Evolutionary conservation across 2,113 vertebrate genomes (phyloP).

Genomic region (Lampris incognitus): DNA sequence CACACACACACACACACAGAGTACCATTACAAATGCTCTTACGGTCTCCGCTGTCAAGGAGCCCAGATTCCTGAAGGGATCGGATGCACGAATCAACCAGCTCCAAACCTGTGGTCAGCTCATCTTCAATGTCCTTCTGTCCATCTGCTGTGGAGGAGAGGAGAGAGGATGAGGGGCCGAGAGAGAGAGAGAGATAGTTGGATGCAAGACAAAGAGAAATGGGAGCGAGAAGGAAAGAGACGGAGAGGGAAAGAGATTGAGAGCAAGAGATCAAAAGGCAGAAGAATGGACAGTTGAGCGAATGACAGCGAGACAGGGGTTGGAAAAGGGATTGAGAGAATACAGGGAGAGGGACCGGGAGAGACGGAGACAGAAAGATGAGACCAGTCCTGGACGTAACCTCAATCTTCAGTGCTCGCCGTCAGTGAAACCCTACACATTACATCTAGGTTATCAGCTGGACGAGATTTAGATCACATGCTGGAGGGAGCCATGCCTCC

Average conservation of each 20-base stretch:
- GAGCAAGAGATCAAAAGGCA: no score
- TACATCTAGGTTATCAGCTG: constrained; percentile 40
- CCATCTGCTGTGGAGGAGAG: constrained; percentile 82
- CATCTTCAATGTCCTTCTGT: constrained; percentile 98
- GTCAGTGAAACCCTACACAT: constrained; percentile 26
- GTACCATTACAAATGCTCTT: constrained; percentile 67
- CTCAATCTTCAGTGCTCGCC: constrained; percentile 25
- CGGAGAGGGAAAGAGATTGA: neutral
- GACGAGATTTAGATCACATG: constrained; percentile 35
- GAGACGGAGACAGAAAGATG: constrained; percentile 9
- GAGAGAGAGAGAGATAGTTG: neutral
- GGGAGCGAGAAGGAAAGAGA: neutral
- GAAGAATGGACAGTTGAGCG: no score
- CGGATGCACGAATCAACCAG: constrained; percentile 98
- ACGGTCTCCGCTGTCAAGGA: constrained; percentile 94
- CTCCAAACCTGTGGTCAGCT: constrained; percentile 96
- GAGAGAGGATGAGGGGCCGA: constrained; percentile 11
- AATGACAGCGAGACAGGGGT: neutral
- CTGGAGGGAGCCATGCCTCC: constrained; percentile 17
- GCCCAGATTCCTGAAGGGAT: constrained; percentile 96
- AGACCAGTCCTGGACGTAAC: constrained; percentile 27
- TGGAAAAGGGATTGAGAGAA: neutral
- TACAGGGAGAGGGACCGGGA: neutral
- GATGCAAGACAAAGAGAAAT: neutral
- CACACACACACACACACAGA: neutral